Evolutionary conservation across 2,888 invertebrate genomes (phyloP).

Genomic region (Cantharis nigra): DNA sequence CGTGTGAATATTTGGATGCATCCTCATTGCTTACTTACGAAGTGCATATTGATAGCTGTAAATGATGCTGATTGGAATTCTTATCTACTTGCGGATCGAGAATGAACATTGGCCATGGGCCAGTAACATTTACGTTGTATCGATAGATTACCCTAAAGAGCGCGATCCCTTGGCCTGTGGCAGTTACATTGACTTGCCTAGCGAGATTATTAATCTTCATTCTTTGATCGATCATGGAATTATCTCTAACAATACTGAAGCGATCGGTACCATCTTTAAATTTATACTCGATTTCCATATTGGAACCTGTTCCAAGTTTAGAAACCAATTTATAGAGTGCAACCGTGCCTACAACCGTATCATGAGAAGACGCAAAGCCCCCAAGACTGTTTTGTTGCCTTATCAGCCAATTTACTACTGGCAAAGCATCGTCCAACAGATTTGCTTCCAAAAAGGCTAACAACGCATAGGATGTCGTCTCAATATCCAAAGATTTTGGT

Average conservation of each 20-base stretch:
- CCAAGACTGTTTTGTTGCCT: conserved; percentile 71
- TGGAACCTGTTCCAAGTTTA: conserved; percentile 59
- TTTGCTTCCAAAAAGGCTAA: conserved; percentile 67
- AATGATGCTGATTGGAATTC: conserved; percentile 73
- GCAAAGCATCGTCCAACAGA: conserved; percentile 59
- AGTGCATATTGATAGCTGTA: conserved; percentile 82
- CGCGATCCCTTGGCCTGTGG: conserved; percentile 80
- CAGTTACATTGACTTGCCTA: conserved; percentile 71
- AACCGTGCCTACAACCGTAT: conserved; percentile 75
- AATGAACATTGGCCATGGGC: conserved; percentile 84
- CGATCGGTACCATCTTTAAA: conserved; percentile 57
- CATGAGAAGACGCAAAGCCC: conserved; percentile 75
- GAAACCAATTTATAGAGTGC: conserved; percentile 71
- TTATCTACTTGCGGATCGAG: conserved; percentile 85
- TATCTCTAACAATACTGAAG: conserved; percentile 75
- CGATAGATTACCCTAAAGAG: conserved; percentile 78
- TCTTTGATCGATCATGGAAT: conserved; percentile 81
- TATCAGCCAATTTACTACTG: conserved; percentile 74
- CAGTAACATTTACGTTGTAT: conserved; percentile 85
- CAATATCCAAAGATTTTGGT: conserved; percentile 76
- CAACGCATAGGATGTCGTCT: conserved; percentile 88
- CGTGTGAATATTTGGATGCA: background rate
- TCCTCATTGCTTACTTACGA: conserved; percentile 59
- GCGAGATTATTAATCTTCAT: conserved; percentile 65
- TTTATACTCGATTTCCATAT: conserved; percentile 51